Base-by-base conservation (phyloP, 2,888 invertebrate genomes). In the Idaea straminata region DNA sequence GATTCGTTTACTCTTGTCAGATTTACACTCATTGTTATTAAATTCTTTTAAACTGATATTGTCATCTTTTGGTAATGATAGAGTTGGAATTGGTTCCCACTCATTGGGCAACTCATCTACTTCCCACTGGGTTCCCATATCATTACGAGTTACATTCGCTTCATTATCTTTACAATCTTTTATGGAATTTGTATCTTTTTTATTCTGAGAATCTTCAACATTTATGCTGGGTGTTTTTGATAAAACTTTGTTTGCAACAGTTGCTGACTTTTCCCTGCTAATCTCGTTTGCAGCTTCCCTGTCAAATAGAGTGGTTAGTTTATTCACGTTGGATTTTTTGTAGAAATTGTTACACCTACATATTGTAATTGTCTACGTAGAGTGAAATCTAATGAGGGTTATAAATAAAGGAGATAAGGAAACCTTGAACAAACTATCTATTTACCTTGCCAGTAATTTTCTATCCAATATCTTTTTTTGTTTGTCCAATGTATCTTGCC, bases 121-220 rank as follows among this genome's bases (percentile, higher is more conserved):
- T 61, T 89, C 84, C 85, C 89, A 89, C 68, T 92, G 91, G 6
- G 90, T 91, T 58, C 84, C 88, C 86, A 91, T 91, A 61, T 91
- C 89, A 82, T 63, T 81, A 69, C 61, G 77, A 36, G 65, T 77
- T 72, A 74, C 68, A 61, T 70, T 72, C 6, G 59, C 61, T 62
- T 74, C 74, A 61, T 67, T 61, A 47, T 69, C 74, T 64, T 70
- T 69, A 59, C 64, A 69, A 15, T 69, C 69, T 61, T 47, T 47
- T 7, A 47, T 47, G 7, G 47, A 68, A 66, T 61, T 74, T 16
- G 58, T 67, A 34, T 67, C 67, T 57, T 63, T 61, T 64, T 74
- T 72, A 36, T 66, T 68, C 16, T 68, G 64, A 61, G 61, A 15
- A 4, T 69, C 70, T 67, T 81, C 75, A 63, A 73, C 69, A 62